These are phyloP conservation scores for Papilio gigon DNA, from an alignment of 2,888 invertebrate species.

Conservation along the genomic window DNA sequence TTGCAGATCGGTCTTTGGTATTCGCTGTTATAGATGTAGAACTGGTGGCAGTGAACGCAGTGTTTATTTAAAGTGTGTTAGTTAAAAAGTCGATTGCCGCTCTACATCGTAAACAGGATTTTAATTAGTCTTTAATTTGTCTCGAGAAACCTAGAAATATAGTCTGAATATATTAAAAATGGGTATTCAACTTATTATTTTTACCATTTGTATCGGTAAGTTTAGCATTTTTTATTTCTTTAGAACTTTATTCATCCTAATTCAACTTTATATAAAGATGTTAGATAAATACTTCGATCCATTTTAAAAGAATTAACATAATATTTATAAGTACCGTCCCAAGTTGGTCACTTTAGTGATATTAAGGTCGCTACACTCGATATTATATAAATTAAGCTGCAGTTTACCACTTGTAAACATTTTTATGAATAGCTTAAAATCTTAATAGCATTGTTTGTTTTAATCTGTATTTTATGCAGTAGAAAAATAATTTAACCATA, in stretches of 20 bases:
- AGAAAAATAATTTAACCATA: not conserved
- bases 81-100: not conserved
- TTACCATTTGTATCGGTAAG: constrained; percentile 51
- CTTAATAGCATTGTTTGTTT: not conserved
- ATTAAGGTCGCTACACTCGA: too few relatives aligned
- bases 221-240: constrained; percentile 23
- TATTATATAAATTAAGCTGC: too few relatives aligned
- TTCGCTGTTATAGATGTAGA: too few relatives aligned
- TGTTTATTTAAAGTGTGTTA: too few relatives aligned
- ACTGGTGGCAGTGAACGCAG: too few relatives aligned
- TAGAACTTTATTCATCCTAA: not conserved
- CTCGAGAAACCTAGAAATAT: not conserved
- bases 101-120: not conserved
- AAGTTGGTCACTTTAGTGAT: not conserved
- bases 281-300: not conserved
- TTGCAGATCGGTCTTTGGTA: too few relatives aligned
- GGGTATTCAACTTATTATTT: constrained; percentile 46
- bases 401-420: too few relatives aligned
- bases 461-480: not conserved
- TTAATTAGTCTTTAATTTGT: not conserved
- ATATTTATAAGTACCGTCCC: not conserved
- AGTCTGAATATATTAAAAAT: constrained; percentile 22
- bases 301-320: not conserved
- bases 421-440: not conserved
- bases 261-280: not conserved